Base-by-base conservation (phyloP, 2,113 vertebrate species). In the Tenebrosternarchus preto region DNA sequence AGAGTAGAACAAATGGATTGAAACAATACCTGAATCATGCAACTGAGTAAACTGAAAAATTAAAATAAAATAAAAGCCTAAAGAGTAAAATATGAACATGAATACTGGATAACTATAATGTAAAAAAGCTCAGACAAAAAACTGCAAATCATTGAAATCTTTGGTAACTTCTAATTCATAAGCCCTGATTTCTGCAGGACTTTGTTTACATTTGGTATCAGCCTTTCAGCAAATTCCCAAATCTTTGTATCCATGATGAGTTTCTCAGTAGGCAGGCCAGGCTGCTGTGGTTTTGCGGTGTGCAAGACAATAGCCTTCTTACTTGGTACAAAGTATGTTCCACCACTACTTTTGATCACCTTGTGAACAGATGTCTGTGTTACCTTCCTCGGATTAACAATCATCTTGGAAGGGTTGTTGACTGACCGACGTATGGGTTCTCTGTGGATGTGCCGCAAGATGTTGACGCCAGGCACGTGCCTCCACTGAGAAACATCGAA, bases 361-460 rank as follows among this genome's bases (percentile, higher is more conserved):
- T 57, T 19, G 31, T 88, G 86, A 2, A 88, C 86, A 8, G 87
- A 87, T 20, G 81, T 87, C 67, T 88, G 86, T 25, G 36, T 50
- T 22, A 87, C 85, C 16, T 76, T 60, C 85, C 89, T 90, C 31
- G 91, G 92, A 27, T 81, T 85, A 69, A 92, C 5, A 8, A 93
- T 89, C 53, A 92, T 73, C 85, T 93, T 93, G 81, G 84, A 0
- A 0, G 86, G 88, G 69, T 91, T 89, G 60, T 80, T 88, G 1
- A 12, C 0, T 7, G 68, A 22, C 31, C 69, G 79, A 25, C 77
- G 0, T 0, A 86, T 84, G 0, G 88, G 83, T 70, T 91, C 92
- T 55, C 86, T 88, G 83, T 92, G 88, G 66, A 93, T 70, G 69
- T 93, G 92, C 81, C 93, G 87, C 61, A 95, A 46, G 76, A 95